Conservation (phyloP, 1,140 invertebrate genomes). For the Drosophila tani region DNA sequence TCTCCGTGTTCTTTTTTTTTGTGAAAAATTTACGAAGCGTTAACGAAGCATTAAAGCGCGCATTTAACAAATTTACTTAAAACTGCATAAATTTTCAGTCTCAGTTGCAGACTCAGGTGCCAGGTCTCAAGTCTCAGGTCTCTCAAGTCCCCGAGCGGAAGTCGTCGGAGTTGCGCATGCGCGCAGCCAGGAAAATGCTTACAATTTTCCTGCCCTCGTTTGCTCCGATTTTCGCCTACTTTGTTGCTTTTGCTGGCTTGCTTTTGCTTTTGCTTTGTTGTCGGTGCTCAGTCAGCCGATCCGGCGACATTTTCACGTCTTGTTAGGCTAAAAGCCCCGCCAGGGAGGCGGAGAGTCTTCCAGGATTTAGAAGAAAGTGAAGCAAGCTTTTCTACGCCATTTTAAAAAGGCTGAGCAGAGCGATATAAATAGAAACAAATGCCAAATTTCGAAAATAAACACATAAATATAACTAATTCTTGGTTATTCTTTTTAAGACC, state of each 20-base stretch:
- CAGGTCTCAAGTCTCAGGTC: background rate
- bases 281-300: conserved; percentile 48
- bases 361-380: background rate
- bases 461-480: too few relatives aligned
- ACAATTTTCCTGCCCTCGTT: conserved; percentile 36
- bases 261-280: conserved; percentile 3
- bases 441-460: too few relatives aligned
- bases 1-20: conserved; percentile 48
- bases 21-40: conserved; percentile 84
- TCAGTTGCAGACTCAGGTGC: conserved; percentile 2
- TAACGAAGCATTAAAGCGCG: conserved; percentile 85
- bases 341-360: background rate
- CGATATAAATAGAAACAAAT: too few relatives aligned
- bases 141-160: conserved; percentile 33
- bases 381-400: too few relatives aligned
- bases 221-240: conserved; percentile 28
- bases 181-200: conserved; percentile 54
- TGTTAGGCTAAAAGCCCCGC: conserved; percentile 47
- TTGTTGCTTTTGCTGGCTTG: conserved; percentile 7
- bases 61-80: conserved; percentile 85
- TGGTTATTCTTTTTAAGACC: too few relatives aligned
- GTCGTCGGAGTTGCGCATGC: conserved; percentile 63
- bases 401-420: too few relatives aligned
- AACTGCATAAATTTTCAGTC: conserved; percentile 81
- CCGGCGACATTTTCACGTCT: conserved; percentile 71